Conservation (phyloP, 2,113 vertebrate species). For the Ondatra zibethicus region DNA sequence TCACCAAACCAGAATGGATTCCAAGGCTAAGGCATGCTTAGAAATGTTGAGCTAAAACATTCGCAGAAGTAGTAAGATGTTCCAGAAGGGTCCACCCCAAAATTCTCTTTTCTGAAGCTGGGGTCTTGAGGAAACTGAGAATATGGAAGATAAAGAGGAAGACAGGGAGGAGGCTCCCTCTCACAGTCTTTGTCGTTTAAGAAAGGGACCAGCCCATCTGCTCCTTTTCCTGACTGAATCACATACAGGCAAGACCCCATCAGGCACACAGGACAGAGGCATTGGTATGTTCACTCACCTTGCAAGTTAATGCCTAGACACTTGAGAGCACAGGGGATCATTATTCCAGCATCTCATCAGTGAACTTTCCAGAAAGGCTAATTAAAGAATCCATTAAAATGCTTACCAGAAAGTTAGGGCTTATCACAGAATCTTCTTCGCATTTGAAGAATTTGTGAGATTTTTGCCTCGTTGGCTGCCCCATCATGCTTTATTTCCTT, state of each 20-base stretch:
- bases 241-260: constrained; percentile 80
- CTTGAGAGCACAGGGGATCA: constrained; percentile 86
- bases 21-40: neutral
- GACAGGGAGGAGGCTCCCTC: neutral
- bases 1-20: neutral
- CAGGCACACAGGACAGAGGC: constrained; percentile 68
- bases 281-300: constrained; percentile 86
- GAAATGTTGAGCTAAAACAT: neutral
- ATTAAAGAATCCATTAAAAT: constrained; percentile 87
- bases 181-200: neutral
- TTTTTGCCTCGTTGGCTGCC: constrained; percentile 70
- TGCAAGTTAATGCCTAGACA: constrained; percentile 85
- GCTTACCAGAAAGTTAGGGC: constrained; percentile 86
- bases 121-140: neutral
- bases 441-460: constrained; percentile 82
- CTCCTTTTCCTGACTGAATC: constrained; percentile 60
- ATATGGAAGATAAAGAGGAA: neutral
- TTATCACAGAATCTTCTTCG: constrained; percentile 81
- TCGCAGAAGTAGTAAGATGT: neutral
- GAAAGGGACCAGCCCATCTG: constrained; percentile 61
- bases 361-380: constrained; percentile 89
- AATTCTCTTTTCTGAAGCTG: neutral
- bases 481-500: constrained; percentile 77
- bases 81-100: neutral
- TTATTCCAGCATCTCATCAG: constrained; percentile 86